phyloP scores from a whole-genome alignment of 2,797 vertebrate genomes.

The Sebastes hubbsi region DNA sequence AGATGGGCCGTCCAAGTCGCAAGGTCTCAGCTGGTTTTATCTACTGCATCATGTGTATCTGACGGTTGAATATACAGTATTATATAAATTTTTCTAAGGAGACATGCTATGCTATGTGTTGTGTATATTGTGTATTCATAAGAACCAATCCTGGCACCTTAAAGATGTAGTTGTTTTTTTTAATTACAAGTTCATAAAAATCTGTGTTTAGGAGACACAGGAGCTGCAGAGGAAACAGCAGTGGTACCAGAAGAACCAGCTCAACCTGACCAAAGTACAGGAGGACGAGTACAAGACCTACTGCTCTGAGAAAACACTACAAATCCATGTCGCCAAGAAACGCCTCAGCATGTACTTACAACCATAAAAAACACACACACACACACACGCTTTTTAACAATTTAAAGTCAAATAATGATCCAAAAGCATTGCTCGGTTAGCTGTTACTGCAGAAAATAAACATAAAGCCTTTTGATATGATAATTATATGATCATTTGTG shows the following conservation, averaged over 20 bases:
- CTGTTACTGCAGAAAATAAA: not conserved
- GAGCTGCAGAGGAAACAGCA: conserved; percentile 82
- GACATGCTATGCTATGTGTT: not conserved
- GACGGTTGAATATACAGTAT: too few relatives aligned
- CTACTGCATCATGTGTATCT: too few relatives aligned
- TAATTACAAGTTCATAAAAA: not conserved
- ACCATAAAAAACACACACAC: conserved; percentile 4
- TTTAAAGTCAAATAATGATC: not conserved
- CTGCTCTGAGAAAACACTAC: conserved; percentile 80
- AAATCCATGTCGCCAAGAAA: conserved; percentile 72
- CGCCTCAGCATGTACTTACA: conserved; percentile 80
- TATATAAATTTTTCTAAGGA: too few relatives aligned
- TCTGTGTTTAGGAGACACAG: conserved; percentile 76
- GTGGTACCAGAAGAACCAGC: conserved; percentile 83
- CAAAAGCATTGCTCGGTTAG: not conserved
- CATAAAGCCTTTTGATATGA: not conserved
- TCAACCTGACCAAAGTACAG: conserved; percentile 66
- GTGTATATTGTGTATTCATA: not conserved
- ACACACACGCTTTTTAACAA: not conserved
- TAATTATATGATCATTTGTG: not conserved
- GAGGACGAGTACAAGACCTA: conserved; percentile 72
- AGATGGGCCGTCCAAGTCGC: too few relatives aligned
- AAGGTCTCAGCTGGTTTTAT: too few relatives aligned
- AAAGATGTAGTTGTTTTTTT: not conserved
- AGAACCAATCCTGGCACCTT: not conserved